phyloP scores from a whole-genome alignment of 2,113 vertebrate genomes.

The Dromaius novaehollandiae region DNA sequence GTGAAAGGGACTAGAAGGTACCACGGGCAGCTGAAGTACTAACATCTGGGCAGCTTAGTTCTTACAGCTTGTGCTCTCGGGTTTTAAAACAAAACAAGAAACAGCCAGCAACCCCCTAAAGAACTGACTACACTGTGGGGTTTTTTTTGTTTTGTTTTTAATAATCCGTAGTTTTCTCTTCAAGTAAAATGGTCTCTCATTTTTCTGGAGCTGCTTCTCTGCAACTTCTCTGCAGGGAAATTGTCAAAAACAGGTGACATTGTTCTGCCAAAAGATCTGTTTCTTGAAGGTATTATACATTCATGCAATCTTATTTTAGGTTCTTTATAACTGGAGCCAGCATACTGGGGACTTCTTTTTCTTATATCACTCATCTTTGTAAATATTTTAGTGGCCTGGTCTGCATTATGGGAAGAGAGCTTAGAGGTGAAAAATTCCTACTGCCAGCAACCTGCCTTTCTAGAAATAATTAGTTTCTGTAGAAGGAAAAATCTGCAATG shows the following conservation, averaged over 20 bases:
- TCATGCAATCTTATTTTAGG: background rate
- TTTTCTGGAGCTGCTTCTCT: background rate
- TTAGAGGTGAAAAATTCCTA: background rate
- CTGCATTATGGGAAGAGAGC: background rate
- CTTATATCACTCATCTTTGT: background rate
- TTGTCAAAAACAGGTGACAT: background rate
- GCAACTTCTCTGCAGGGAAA: background rate
- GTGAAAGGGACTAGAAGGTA: too few relatives aligned
- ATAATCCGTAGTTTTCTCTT: background rate
- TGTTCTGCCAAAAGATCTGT: background rate
- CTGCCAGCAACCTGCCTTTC: background rate
- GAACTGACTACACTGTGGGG: background rate
- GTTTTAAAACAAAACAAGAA: background rate
- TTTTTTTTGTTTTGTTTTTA: background rate
- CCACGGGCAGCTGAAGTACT: too few relatives aligned
- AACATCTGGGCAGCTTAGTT: too few relatives aligned
- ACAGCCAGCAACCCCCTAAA: background rate
- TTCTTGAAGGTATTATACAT: background rate
- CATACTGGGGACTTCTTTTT: background rate
- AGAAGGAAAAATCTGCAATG: background rate
- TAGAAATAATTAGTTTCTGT: background rate
- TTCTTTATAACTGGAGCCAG: background rate
- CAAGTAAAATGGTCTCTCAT: background rate
- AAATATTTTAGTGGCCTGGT: background rate
- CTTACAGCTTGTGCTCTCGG: too few relatives aligned